Evolutionary conservation across 2,888 invertebrate species (phyloP), one percentile per base, ranked within the genome.

Genomic region (Dasysyrphus albostriatus): DNA sequence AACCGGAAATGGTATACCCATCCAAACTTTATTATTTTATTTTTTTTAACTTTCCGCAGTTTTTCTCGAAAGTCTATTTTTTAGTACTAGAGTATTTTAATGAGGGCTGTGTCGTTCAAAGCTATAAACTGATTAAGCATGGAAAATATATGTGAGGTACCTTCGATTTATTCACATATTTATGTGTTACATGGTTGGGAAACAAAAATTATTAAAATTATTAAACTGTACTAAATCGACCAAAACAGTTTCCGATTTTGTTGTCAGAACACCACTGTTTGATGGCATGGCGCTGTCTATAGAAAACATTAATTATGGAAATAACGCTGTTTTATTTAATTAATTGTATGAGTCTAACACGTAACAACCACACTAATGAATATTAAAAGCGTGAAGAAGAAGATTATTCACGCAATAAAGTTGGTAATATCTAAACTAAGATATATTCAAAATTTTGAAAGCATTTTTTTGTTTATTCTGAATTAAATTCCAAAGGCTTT

Each of bases 371-470:
- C 9, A 16, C 14, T n/a, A 37, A 19, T 58, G 37, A 58, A 37
- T 9, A 49, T 19, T 5, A 34, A 10, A 58, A 37, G 29, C 9
- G 14, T 29, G 9, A 24, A 44, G n/a, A 44, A 44, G 32, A 44
- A 63, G 63, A 63, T 44, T 63, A 14, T 44, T 9, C 29, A 63
- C n/a, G 63, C 29, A 44, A 42, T 44, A 1, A 29, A n/a, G 10
- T 29, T 14, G n/a, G 0, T 44, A 16, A 14, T 63, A 9, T 51
- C 24, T 51, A 24, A 16, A 2, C 16, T 0, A 9, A 3, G 3
- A 16, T 47, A 7, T 9, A 47, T 47, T 3, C 9, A 8, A 9
- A 6, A 10, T 6, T 32, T 32, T 32, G 1, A 6, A 8, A 24
- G 3, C 2, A 24, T 24, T 24, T 24, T 24, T n/a, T 32, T 14